Percentiles rank a stretch among this genome's conserved stretches.
Evolutionary conservation across 2,113 vertebrate genomes (phyloP).

Genomic region (Pontoporia blainvillei): DNA sequence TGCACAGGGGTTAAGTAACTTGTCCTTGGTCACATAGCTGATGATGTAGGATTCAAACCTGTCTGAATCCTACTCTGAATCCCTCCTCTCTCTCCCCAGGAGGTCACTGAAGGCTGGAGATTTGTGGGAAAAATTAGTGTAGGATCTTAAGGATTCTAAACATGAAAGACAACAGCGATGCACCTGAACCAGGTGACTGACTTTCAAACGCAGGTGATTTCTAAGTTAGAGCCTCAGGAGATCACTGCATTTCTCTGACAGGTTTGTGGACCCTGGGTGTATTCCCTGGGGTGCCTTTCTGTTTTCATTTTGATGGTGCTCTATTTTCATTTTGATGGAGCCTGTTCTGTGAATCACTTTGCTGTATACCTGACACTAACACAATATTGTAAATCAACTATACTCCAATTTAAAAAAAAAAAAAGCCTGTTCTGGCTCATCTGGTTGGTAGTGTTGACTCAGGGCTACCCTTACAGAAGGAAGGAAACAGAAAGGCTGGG

Average conservation of each 20-base stretch:
- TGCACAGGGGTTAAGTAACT: neutral
- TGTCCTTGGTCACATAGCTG: neutral
- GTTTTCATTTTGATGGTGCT: neutral
- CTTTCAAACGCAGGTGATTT: neutral
- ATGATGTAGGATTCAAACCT: neutral
- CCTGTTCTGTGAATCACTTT: neutral
- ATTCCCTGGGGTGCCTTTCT: neutral
- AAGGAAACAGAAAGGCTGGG: neutral
- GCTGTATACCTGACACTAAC: neutral
- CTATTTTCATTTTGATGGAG: neutral
- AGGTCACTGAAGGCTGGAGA: neutral
- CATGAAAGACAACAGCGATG: neutral
- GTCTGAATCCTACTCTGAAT: neutral
- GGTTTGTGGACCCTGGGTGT: neutral
- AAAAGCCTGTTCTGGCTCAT: neutral
- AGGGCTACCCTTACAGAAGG: neutral
- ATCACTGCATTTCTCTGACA: neutral
- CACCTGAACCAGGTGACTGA: neutral
- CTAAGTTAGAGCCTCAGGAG: neutral
- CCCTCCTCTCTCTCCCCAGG: neutral
- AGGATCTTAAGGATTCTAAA: neutral
- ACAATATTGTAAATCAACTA: neutral
- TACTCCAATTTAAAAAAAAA: neutral
- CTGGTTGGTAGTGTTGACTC: neutral
- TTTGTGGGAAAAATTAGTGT: neutral